Percentiles rank a stretch among this genome's conserved stretches.
Evolutionary conservation across 2,113 vertebrate species (phyloP).

Genomic region (Coturnix japonica): DNA sequence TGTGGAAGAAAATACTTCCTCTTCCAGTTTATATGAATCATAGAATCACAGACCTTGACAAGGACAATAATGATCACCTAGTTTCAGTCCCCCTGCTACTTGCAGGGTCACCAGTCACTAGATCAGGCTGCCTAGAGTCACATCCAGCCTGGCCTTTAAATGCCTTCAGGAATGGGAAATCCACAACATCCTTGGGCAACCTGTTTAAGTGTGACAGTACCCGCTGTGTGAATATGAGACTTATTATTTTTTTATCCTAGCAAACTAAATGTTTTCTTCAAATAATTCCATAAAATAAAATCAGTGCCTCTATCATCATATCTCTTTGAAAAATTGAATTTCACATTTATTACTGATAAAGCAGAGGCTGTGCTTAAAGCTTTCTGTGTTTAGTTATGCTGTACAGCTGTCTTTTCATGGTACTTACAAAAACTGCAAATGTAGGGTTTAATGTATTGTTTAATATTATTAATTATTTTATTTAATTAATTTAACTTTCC

Average conservation of each 20-base stretch:
- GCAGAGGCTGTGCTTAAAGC: neutral
- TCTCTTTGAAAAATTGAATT: constrained; percentile 18
- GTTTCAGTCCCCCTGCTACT: too few relatives aligned
- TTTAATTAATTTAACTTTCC: neutral
- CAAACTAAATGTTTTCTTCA: constrained; percentile 19
- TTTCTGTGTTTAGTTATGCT: neutral
- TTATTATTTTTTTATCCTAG: constrained; percentile 30
- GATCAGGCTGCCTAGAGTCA: too few relatives aligned
- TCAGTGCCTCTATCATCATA: neutral
- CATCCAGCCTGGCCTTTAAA: too few relatives aligned
- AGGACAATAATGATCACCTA: too few relatives aligned
- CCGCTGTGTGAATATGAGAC: neutral
- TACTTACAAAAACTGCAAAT: neutral
- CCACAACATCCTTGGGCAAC: too few relatives aligned
- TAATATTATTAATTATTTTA: too few relatives aligned
- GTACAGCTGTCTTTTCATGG: neutral
- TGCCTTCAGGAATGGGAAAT: too few relatives aligned
- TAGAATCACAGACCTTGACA: too few relatives aligned
- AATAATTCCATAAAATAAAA: constrained; percentile 12
- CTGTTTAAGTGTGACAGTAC: too few relatives aligned
- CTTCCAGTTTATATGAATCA: neutral
- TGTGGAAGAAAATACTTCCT: neutral
- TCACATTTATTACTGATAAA: neutral
- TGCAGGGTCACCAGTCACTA: too few relatives aligned
- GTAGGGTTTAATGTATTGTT: too few relatives aligned